phyloP scores from a whole-genome alignment of 2,113 vertebrate genomes.

The Macquaria australasica region DNA sequence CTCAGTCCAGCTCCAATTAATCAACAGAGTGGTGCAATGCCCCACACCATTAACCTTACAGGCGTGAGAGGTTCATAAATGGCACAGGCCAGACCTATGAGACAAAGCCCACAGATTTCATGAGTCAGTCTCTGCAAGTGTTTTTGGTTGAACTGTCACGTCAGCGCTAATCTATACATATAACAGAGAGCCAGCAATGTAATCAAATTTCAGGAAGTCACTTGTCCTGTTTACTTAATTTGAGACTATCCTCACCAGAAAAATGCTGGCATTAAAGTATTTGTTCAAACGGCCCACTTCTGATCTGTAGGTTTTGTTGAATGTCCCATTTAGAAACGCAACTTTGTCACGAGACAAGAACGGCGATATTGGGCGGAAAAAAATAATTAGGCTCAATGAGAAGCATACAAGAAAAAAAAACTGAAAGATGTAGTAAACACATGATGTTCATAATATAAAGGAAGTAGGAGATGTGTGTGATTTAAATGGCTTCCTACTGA shows the following conservation, averaged over 20 bases:
- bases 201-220: background rate
- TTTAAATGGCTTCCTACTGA: background rate
- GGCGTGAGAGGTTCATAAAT: conserved; percentile 60
- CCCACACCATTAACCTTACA: conserved; percentile 75
- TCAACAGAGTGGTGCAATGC: conserved; percentile 57
- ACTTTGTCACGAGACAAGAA: background rate
- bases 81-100: conserved; percentile 17
- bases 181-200: background rate
- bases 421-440: background rate
- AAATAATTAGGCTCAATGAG: background rate
- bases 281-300: background rate
- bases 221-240: background rate
- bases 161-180: background rate
- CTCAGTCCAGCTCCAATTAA: conserved; percentile 73
- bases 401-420: background rate
- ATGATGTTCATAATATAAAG: background rate
- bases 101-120: conserved; percentile 7
- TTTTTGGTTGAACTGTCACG: background rate
- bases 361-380: background rate
- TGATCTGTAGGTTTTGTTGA: background rate
- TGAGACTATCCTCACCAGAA: background rate
- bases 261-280: background rate
- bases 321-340: background rate
- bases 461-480: background rate
- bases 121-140: conserved; percentile 1